These are phyloP conservation scores for Mobula hypostoma DNA, from an alignment of 2,113 vertebrate genomes.

Conservation along the genomic window DNA sequence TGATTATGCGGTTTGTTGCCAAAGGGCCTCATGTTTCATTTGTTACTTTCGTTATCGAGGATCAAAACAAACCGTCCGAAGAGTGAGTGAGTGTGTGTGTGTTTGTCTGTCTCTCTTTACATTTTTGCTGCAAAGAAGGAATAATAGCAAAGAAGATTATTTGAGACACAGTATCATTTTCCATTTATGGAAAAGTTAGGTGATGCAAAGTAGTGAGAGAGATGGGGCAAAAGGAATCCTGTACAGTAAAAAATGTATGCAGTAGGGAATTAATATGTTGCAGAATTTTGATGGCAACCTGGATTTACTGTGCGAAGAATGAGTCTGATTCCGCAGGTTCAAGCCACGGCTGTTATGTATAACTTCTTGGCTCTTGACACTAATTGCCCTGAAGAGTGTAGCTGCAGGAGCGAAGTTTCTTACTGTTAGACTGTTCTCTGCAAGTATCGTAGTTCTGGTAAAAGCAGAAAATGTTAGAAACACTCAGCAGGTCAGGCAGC, in stretches of 20 bases:
- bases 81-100: too few species aligned
- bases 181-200: not conserved
- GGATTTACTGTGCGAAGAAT: not conserved
- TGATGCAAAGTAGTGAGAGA: not conserved
- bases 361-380: not conserved
- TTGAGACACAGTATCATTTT: not conserved
- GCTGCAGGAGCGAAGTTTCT: not conserved
- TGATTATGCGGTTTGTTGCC: not conserved
- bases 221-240: not conserved
- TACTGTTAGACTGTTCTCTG: not conserved
- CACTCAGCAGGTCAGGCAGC: too few species aligned
- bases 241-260: not conserved
- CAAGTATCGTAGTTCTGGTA: not conserved
- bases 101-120: too few species aligned
- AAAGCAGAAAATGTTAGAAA: too few species aligned
- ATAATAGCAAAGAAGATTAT: not conserved
- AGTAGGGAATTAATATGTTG: not conserved
- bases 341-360: not conserved
- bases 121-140: too few species aligned
- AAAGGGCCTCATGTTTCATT: not conserved
- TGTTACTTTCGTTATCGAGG: not conserved
- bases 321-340: not conserved
- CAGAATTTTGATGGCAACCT: not conserved
- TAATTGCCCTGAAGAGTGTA: not conserved
- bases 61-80: not conserved